Percentiles rank a stretch among this genome's conserved stretches.
These are phyloP conservation scores for Tricholaema leucomelas DNA, from an alignment of 2,113 vertebrate species.

Conservation along the genomic window DNA sequence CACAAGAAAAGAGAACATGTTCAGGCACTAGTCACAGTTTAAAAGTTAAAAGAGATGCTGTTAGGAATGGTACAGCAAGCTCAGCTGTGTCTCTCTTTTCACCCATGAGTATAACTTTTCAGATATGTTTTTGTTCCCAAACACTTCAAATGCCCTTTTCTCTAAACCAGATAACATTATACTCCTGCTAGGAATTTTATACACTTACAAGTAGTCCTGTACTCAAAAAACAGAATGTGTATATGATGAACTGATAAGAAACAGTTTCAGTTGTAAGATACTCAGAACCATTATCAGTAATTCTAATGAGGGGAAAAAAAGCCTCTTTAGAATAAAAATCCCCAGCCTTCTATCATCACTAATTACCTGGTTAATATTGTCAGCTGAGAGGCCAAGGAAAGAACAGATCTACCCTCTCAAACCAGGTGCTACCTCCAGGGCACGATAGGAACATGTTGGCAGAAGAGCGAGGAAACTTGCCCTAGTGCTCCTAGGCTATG, in stretches of 20 bases:
- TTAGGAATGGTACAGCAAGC: background rate
- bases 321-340: background rate
- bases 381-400: constrained; percentile 32
- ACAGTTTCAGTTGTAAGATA: background rate
- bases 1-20: background rate
- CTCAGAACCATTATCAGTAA: background rate
- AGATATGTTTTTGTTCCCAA: constrained; percentile 2
- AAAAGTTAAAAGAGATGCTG: constrained; percentile 5
- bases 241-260: background rate
- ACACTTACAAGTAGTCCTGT: background rate
- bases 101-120: constrained; percentile 1
- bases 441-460: constrained; percentile 57
- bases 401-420: constrained; percentile 34
- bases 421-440: constrained; percentile 71
- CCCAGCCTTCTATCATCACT: background rate
- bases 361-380: constrained; percentile 44
- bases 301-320: background rate
- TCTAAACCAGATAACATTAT: background rate
- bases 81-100: constrained; percentile 3
- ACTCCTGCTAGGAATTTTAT: background rate
- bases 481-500: constrained; percentile 55
- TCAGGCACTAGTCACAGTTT: background rate
- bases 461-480: constrained; percentile 30
- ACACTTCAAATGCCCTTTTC: background rate
- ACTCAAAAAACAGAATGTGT: background rate